Percentiles rank a stretch among this genome's conserved stretches.
phyloP scores from a whole-genome alignment of 1,140 invertebrate species.

The Penaeus japonicus region DNA sequence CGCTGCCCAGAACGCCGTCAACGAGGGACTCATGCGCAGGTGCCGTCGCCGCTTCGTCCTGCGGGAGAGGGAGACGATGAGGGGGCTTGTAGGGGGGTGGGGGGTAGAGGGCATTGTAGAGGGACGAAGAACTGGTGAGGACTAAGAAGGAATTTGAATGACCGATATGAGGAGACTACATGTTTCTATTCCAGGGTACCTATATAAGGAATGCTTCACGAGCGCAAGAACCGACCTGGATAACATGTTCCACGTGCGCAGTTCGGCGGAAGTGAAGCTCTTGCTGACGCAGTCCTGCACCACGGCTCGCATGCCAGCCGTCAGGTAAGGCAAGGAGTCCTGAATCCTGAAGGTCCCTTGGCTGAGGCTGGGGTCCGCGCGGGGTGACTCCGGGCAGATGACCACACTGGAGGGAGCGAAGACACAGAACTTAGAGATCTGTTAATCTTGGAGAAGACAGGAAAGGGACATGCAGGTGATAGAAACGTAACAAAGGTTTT shows the following conservation, averaged over 20 bases:
- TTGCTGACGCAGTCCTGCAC: constrained; percentile 37
- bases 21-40: constrained; percentile 19
- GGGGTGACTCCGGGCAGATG: constrained; percentile 25
- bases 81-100: background rate
- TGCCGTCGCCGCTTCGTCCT: constrained; percentile 9
- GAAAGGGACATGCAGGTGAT: too few relatives aligned
- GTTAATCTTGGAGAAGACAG: background rate
- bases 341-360: constrained; percentile 14
- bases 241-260: constrained; percentile 44
- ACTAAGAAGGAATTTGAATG: too few relatives aligned
- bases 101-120: background rate
- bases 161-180: too few relatives aligned
- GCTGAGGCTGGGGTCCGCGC: background rate
- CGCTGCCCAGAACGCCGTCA: constrained; percentile 41
- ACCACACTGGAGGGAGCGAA: background rate
- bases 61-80: background rate
- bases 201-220: too few relatives aligned
- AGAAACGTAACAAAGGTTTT: too few relatives aligned
- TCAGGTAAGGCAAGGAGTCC: constrained; percentile 29
- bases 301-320: constrained; percentile 37
- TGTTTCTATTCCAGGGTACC: too few relatives aligned
- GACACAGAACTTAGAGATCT: background rate
- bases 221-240: constrained; percentile 19
- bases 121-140: background rate
- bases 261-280: constrained; percentile 29